phyloP scores from a whole-genome alignment of 23 tunicate species.

The Styela plicata region DNA sequence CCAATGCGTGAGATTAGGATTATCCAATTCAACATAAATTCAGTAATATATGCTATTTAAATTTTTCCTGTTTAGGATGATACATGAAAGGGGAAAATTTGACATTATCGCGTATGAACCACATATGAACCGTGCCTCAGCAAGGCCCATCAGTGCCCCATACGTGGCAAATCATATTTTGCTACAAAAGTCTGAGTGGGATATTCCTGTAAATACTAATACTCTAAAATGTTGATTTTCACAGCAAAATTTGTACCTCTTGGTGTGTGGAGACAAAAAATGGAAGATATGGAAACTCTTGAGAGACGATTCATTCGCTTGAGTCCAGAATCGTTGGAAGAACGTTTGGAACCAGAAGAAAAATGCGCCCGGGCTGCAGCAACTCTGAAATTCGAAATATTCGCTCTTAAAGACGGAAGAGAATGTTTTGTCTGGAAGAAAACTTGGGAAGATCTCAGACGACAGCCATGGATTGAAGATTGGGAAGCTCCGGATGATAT shows the following conservation, averaged over 20 bases:
- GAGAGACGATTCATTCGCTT: not conserved
- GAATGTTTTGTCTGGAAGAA: not conserved
- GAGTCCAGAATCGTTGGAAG: not conserved
- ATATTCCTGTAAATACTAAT: too few species aligned
- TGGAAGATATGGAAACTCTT: not conserved
- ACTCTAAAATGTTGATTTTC: too few species aligned
- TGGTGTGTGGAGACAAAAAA: not conserved
- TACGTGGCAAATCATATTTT: too few species aligned
- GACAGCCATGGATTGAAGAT: not conserved
- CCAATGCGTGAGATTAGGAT: too few species aligned
- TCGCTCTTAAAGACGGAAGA: not conserved
- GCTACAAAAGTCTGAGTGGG: too few species aligned
- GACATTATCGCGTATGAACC: too few species aligned
- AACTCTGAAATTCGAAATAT: not conserved
- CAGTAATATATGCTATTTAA: too few species aligned
- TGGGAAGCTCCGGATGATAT: not conserved
- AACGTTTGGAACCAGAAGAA: not conserved
- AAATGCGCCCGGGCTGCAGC: slow-evolving; percentile 11
- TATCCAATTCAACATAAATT: too few species aligned
- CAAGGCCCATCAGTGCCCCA: too few species aligned
- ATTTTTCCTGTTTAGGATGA: too few species aligned
- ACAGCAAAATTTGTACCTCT: slow-evolving; percentile 8
- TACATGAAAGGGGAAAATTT: too few species aligned
- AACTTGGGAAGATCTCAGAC: not conserved
- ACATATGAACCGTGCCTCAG: too few species aligned